Evolutionary conservation across 2,888 invertebrate genomes (phyloP).

Genomic region (Merodon equestris): DNA sequence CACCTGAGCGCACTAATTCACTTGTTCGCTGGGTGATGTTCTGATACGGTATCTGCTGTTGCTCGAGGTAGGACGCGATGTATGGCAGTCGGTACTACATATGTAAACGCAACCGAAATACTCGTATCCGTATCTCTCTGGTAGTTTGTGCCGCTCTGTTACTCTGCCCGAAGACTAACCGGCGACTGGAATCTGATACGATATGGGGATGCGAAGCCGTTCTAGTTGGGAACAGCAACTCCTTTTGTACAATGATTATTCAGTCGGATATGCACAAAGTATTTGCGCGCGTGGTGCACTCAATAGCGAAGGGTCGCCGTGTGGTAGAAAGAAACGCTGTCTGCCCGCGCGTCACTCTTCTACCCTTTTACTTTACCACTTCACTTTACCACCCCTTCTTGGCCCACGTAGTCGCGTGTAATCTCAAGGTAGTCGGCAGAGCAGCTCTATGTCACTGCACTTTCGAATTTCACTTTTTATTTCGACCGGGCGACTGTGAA

Average conservation of each 20-base stretch:
- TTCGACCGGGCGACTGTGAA: conserved; percentile 8
- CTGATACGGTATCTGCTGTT: conserved; percentile 37
- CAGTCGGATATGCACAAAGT: conserved; percentile 67
- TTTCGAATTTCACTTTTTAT: conserved; percentile 57
- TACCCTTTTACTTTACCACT: conserved; percentile 54
- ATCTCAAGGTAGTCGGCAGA: conserved; percentile 2
- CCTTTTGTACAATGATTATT: conserved; percentile 66
- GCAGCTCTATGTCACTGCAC: conserved; percentile 27
- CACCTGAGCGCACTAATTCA: conserved; percentile 68
- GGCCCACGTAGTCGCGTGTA: too few species aligned
- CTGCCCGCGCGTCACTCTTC: conserved; percentile 23
- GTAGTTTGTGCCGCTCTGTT: too few species aligned
- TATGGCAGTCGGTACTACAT: too few species aligned
- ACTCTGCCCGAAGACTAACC: too few species aligned
- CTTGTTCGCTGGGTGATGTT: conserved; percentile 45
- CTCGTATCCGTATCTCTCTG: too few species aligned
- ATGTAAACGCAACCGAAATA: too few species aligned
- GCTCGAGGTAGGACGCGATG: too few species aligned
- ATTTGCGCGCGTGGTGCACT: conserved; percentile 28
- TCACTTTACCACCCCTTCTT: background rate
- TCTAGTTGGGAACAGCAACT: conserved; percentile 65
- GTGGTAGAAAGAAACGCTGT: background rate
- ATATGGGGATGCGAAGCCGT: conserved; percentile 45
- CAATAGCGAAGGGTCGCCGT: background rate
- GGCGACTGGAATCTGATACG: conserved; percentile 58